A percentile compares a stretch with the other conserved stretches of the same genome.
phyloP scores from a whole-genome alignment of 2,888 invertebrate genomes.

The Teleogryllus oceanicus region DNA sequence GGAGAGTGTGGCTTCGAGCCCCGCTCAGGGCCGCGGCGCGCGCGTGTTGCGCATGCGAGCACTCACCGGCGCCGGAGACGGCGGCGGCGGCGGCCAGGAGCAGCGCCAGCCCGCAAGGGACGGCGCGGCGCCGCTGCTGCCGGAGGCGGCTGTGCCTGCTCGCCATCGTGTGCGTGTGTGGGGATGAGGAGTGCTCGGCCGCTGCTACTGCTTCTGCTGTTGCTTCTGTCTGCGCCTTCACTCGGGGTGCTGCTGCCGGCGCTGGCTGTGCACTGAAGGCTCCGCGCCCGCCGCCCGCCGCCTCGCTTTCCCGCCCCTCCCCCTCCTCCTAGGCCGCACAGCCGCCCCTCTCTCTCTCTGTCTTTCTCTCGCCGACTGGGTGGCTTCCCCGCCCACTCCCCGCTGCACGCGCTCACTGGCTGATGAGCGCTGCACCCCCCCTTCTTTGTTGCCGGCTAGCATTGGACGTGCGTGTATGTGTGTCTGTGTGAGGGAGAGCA shows the following conservation, averaged over 20 bases:
- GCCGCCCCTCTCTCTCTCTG: too few species aligned
- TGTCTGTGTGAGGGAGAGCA: too few species aligned
- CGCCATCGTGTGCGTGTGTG: conserved; percentile 19
- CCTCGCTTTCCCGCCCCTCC: background rate
- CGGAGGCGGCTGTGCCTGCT: background rate
- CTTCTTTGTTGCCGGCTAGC: too few species aligned
- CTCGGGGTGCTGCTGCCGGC: background rate
- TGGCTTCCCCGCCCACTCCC: background rate
- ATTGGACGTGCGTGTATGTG: too few species aligned
- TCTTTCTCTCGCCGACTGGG: too few species aligned
- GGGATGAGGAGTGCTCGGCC: background rate
- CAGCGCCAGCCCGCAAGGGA: background rate
- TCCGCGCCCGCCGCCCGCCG: background rate
- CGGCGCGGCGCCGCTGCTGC: background rate
- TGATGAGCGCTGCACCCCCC: too few species aligned
- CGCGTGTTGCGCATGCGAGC: background rate
- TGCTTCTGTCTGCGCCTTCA: background rate
- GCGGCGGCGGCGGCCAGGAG: background rate
- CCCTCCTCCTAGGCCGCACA: background rate
- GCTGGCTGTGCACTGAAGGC: background rate
- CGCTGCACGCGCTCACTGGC: background rate
- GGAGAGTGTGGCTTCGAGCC: background rate
- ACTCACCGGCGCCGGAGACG: conserved; percentile 19
- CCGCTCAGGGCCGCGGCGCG: background rate
- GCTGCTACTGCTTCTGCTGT: too few species aligned